phyloP scores from a whole-genome alignment of 2,113 vertebrate genomes.

The Martes martes region DNA sequence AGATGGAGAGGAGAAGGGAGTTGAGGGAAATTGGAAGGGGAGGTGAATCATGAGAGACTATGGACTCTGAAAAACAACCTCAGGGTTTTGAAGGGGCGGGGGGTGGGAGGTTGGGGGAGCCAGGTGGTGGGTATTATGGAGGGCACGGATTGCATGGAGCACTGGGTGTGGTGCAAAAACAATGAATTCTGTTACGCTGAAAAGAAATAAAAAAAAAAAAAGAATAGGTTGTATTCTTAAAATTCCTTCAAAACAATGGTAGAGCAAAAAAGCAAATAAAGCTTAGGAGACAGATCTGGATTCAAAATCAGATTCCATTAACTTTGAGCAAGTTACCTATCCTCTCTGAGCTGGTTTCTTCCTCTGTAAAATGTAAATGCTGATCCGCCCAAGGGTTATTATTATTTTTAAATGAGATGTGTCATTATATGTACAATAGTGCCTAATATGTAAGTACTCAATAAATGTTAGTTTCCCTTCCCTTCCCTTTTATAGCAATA shows the following conservation, averaged over 20 bases:
- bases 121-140: too few relatives aligned
- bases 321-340: neutral
- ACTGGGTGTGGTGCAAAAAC: too few relatives aligned
- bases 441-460: neutral
- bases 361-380: neutral
- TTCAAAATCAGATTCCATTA: neutral
- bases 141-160: too few relatives aligned
- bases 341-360: neutral
- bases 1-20: too few relatives aligned
- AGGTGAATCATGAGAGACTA: too few relatives aligned
- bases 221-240: neutral
- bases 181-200: too few relatives aligned
- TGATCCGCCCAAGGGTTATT: neutral
- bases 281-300: neutral
- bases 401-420: neutral
- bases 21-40: too few relatives aligned
- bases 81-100: too few relatives aligned
- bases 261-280: neutral
- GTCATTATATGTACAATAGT: neutral
- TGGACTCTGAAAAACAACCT: too few relatives aligned
- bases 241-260: neutral
- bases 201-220: neutral
- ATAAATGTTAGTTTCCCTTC: neutral
- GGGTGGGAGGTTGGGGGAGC: too few relatives aligned
- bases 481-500: neutral